Evolutionary conservation across 2,888 invertebrate genomes (phyloP).

Genomic region (Tyria jacobaeae): DNA sequence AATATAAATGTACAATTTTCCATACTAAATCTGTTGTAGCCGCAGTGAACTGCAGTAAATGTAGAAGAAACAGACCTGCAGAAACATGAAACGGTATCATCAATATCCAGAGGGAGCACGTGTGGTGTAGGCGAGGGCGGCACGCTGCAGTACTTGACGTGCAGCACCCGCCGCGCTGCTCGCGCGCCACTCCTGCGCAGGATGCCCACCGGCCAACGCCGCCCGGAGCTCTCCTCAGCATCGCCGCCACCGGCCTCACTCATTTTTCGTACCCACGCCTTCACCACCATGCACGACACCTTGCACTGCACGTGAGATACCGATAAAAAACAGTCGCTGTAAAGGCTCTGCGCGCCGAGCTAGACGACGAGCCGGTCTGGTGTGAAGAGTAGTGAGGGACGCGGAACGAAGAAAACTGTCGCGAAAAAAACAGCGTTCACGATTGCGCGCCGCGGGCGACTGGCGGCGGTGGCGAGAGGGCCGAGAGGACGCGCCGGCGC

Average conservation of each 20-base stretch:
- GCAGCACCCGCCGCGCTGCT: conserved; percentile 71
- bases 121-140: conserved; percentile 58
- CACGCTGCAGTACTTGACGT: conserved; percentile 78
- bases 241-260: conserved; percentile 55
- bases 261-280: conserved; percentile 59
- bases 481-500: conserved; percentile 45
- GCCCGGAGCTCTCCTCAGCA: conserved; percentile 52
- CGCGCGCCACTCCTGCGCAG: conserved; percentile 75
- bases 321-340: conserved; percentile 20
- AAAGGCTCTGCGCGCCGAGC: not conserved
- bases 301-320: conserved; percentile 38
- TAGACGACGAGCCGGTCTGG: conserved; percentile 13
- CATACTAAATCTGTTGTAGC: too few species aligned
- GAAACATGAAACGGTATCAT: conserved; percentile 92
- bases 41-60: not conserved
- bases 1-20: not conserved
- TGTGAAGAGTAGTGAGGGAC: conserved; percentile 8
- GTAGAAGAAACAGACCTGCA: conserved; percentile 89
- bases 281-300: conserved; percentile 57
- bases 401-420: conserved; percentile 32
- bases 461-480: conserved; percentile 53
- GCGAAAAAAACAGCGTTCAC: conserved; percentile 61
- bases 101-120: conserved; percentile 86
- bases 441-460: conserved; percentile 65
- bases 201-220: conserved; percentile 74